Evolutionary conservation across 1,140 invertebrate genomes (phyloP).

Genomic region (Drosophila ogumai): DNA sequence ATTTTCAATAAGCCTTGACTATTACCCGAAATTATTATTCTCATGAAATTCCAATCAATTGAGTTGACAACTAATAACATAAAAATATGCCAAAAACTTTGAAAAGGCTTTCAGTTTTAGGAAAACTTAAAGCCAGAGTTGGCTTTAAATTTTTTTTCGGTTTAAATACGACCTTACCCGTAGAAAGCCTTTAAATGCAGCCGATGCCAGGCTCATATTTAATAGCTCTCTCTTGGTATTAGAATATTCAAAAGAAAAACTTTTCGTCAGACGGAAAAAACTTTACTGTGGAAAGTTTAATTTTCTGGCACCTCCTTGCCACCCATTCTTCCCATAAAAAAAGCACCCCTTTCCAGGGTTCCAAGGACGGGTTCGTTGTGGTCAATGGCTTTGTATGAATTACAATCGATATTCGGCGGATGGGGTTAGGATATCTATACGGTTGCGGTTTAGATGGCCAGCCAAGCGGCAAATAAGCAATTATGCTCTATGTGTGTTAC

Average conservation of each 20-base stretch:
- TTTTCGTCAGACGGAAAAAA: constrained; percentile 31
- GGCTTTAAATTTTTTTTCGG: not conserved
- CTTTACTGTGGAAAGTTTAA: constrained; percentile 35
- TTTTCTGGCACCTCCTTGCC: constrained; percentile 16
- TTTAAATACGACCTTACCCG: not conserved
- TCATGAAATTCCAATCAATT: constrained; percentile 5
- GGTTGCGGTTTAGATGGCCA: constrained; percentile 50
- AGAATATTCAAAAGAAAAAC: constrained; percentile 21
- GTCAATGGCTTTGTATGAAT: constrained; percentile 53
- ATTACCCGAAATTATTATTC: not conserved
- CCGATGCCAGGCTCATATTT: constrained; percentile 16
- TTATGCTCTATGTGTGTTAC: constrained; percentile 41
- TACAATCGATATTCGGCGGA: constrained; percentile 56
- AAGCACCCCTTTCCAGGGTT: not conserved
- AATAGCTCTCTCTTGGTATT: constrained; percentile 4
- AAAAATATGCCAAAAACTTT: not conserved
- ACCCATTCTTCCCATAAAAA: constrained; percentile 7
- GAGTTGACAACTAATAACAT: constrained; percentile 9
- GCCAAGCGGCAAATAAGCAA: constrained; percentile 71
- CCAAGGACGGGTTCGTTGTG: constrained; percentile 39
- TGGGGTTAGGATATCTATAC: constrained; percentile 30
- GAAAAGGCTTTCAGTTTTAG: not conserved
- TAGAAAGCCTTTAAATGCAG: not conserved
- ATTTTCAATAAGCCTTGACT: not conserved
- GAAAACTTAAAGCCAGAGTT: not conserved